Base-by-base conservation (phyloP, 1,140 invertebrate genomes). In the Orchesella cincta region DNA sequence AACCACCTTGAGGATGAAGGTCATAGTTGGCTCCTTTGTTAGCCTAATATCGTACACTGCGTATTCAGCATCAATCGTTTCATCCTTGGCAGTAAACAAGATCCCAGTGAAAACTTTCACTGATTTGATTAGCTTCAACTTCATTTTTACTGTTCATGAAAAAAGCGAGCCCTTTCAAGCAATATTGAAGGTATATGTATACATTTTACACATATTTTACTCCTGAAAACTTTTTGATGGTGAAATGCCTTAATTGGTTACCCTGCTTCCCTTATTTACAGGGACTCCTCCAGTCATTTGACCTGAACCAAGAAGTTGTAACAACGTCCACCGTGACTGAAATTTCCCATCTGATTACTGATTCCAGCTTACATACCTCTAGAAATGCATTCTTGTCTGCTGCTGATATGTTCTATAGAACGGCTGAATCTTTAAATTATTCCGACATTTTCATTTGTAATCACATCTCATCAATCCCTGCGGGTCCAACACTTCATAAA, bases 61-160 rank as follows among this genome's bases (percentile, higher is more conserved):
- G 14, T 57, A 57, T n/a, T 57, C 52, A n/a, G 52, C 8, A n/a
- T 14, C 14, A 5, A 57, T 57, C 23, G 52, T 57, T 26, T 57
- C 52, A 3, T 57, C 52, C 12, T n/a, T 57, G 23, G 52, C 52
- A 3, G 52, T 57, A n/a, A 57, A 57, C 23, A 57, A 26, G 52
- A 26, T 57, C 5, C 52, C 52, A 3, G 52, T 57, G 12, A 57
- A 57, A 23, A 26, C 12, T n/a, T 57, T 57, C 23, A n/a, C 5
- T 26, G 52, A 57, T n/a, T 57, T 57, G 52, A 57, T 57, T 18
- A 57, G 23, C 23, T 26, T 57, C 52, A 23, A 57, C 14, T 57
- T 57, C 23, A 23, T 57, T 57, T 57, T 57, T 57, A 57, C 52
- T n/a, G 52, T 57, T 12, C 52, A 57, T 26, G 52, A 57, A 26